These are phyloP conservation scores for Ictidomys tridecemlineatus DNA, from an alignment of 2,113 vertebrate genomes.

Conservation along the genomic window DNA sequence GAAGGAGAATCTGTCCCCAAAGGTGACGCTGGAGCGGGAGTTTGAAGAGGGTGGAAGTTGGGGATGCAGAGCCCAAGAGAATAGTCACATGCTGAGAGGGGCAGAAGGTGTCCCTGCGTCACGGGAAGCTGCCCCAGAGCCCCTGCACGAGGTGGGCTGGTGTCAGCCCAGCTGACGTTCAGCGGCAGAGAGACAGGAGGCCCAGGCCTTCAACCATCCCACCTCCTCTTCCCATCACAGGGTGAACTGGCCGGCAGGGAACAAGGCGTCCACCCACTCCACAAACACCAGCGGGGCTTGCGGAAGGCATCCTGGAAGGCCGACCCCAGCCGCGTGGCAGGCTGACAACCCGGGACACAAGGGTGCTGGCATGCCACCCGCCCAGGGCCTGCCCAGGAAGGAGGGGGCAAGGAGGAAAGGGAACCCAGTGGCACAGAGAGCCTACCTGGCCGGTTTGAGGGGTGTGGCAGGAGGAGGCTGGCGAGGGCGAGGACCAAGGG, in stretches of 20 bases:
- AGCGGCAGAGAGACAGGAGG: neutral
- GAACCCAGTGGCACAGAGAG: accelerated
- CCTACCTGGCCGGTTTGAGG: neutral
- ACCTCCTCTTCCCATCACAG: no score
- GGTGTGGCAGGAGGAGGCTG: accelerated
- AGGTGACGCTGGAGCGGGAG: accelerated
- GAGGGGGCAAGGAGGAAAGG: neutral
- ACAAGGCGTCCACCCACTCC: accelerated
- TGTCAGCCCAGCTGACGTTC: accelerated
- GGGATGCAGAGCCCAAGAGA: neutral
- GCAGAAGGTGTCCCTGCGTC: accelerated
- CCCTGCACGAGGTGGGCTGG: accelerated
- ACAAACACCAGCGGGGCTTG: neutral
- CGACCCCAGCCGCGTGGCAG: accelerated
- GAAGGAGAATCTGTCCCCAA: neutral
- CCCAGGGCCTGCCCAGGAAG: no score
- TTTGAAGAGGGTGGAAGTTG: neutral
- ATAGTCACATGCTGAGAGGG: neutral
- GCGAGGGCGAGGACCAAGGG: no score
- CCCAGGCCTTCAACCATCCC: no score
- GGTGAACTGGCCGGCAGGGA: neutral
- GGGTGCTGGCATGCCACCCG: accelerated
- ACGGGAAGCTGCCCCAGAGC: accelerated
- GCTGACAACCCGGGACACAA: neutral
- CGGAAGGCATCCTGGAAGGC: neutral